phyloP scores from a whole-genome alignment of 2,113 vertebrate species.

The Pelobates fuscus region DNA sequence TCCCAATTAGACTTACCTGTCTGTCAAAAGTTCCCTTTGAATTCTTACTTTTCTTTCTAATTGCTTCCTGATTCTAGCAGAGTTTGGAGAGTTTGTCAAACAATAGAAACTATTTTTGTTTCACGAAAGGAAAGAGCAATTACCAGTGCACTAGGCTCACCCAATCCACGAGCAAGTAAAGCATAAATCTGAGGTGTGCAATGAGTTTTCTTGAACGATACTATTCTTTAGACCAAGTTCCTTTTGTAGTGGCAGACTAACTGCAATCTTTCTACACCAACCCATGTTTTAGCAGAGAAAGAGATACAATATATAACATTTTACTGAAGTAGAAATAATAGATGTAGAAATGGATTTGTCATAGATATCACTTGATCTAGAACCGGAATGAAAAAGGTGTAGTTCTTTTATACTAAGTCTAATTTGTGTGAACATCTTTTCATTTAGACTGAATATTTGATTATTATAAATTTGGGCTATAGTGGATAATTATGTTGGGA shows the following conservation, averaged over 20 bases:
- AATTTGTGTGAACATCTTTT: too few relatives aligned
- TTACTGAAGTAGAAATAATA: too few relatives aligned
- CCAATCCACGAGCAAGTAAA: slow-evolving; percentile 2
- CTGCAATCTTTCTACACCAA: too few relatives aligned
- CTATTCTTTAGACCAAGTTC: neutral
- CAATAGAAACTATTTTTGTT: slow-evolving; percentile 19
- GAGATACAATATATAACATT: too few relatives aligned
- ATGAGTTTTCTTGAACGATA: slow-evolving; percentile 3
- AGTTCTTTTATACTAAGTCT: too few relatives aligned
- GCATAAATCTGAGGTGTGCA: neutral
- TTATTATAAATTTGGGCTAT: too few relatives aligned
- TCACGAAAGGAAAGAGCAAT: neutral
- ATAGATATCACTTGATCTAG: too few relatives aligned
- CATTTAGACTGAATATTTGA: too few relatives aligned
- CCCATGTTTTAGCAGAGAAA: too few relatives aligned
- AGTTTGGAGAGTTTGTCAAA: neutral
- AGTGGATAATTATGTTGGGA: too few relatives aligned
- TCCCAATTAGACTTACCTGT: neutral
- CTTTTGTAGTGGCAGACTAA: neutral
- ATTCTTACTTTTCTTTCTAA: slow-evolving; percentile 4
- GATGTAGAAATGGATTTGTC: too few relatives aligned
- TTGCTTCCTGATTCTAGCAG: neutral
- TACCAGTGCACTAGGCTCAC: neutral
- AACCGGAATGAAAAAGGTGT: too few relatives aligned
- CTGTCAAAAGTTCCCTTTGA: slow-evolving; percentile 1